These are phyloP conservation scores for Spheniscus mendiculus DNA, from an alignment of 2,113 vertebrate species.

Conservation along the genomic window DNA sequence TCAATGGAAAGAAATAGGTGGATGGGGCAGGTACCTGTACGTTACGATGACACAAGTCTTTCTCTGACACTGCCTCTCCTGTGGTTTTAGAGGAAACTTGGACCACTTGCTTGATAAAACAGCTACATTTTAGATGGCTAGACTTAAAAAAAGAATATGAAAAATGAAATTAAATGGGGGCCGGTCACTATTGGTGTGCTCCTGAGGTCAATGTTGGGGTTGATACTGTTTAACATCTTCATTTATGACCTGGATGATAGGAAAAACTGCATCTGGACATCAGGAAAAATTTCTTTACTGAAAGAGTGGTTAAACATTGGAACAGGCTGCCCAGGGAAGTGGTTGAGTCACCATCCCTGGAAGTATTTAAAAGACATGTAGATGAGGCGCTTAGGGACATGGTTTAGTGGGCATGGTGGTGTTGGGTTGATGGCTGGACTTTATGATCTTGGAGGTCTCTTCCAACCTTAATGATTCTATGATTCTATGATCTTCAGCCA, in stretches of 20 bases:
- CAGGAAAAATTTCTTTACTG: too few relatives aligned
- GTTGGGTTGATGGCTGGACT: too few relatives aligned
- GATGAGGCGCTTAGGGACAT: too few relatives aligned
- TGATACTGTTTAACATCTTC: neutral
- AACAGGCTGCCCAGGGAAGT: too few relatives aligned
- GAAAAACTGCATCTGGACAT: neutral
- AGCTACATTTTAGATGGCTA: neutral
- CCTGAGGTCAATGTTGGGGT: neutral
- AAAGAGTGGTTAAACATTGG: too few relatives aligned
- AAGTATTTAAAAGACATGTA: too few relatives aligned
- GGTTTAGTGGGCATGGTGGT: too few relatives aligned
- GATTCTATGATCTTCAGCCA: neutral
- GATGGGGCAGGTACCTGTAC: neutral
- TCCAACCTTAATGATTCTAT: too few relatives aligned
- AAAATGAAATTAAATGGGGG: neutral
- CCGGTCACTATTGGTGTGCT: neutral
- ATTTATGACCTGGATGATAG: neutral
- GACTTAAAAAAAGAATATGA: neutral
- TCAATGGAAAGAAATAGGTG: neutral
- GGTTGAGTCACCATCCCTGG: too few relatives aligned
- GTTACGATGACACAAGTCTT: neutral
- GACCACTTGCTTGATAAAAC: neutral
- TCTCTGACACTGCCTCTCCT: neutral
- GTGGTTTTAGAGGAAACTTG: neutral
- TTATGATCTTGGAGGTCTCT: too few relatives aligned